Conservation (phyloP, 2,113 vertebrate genomes). For the Corvus hawaiiensis region DNA sequence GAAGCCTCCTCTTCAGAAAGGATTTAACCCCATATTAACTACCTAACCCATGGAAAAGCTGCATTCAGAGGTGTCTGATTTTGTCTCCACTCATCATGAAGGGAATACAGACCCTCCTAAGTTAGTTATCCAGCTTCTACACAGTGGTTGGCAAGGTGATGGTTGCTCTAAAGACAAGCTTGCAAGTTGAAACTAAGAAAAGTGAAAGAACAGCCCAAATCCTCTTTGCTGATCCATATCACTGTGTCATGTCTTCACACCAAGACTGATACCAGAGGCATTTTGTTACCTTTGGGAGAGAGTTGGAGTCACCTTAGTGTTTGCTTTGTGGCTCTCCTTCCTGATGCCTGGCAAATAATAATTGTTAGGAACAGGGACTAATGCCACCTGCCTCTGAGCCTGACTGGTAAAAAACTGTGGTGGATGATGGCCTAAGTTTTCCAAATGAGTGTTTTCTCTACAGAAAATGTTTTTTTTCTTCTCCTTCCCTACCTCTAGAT, state of each 20-base stretch:
- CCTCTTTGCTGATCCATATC: not conserved
- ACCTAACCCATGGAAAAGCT: not conserved
- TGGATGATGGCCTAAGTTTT: not conserved
- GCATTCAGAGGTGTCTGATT: not conserved
- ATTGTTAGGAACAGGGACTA: not conserved
- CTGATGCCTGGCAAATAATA: not conserved
- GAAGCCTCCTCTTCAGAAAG: not conserved
- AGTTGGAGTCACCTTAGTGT: not conserved
- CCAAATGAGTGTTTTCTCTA: not conserved
- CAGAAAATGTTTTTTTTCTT: not conserved
- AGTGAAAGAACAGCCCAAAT: not conserved
- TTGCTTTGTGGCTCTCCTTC: not conserved
- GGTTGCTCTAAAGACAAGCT: not conserved
- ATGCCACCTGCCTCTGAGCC: not conserved
- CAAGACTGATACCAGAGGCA: not conserved
- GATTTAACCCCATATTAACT: not conserved
- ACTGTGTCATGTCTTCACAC: not conserved
- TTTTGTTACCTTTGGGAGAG: not conserved
- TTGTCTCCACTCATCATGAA: not conserved
- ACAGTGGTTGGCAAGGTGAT: not conserved
- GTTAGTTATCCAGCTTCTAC: not conserved
- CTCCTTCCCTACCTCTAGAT: conserved; percentile 63
- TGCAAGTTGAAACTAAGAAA: not conserved
- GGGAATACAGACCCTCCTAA: not conserved
- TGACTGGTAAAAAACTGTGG: not conserved